Evolutionary conservation across 2,888 invertebrate genomes (phyloP), one percentile per base, ranked within the genome.

Genomic region (Sceliomorpha sp.): DNA sequence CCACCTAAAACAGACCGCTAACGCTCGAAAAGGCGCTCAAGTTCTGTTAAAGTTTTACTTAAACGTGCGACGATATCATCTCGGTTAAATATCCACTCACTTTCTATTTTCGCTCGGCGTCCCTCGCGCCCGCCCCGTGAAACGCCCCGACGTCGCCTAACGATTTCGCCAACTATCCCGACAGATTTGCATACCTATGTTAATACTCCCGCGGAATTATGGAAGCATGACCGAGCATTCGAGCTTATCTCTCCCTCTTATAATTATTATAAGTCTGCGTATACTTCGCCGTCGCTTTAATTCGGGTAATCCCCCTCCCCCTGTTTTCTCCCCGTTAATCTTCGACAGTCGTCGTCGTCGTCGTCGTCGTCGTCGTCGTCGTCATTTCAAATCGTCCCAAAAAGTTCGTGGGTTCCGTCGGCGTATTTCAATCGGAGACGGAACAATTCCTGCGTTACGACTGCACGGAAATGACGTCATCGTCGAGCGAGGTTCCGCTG

Each of bases 11-110:
- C 74, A 76, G 74, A 72, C 72, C 74, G 58, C 69, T 58, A 63
- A 64, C 64, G 64, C 64, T 64, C 48, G 47, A 73, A 75, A 79
- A 79, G 76, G 73, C 73, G 80, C 78, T 80, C 77, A 81, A 81
- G 77, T 79, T 79, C 64, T 72, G 75, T 73, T 70, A 78, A 81
- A 80, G 80, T 82, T 82, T 82, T 75, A 73, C 77, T 75, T 59
- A 79, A 81, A 82, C 76, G 79, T 74, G 75, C 58, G 26, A 66
- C 73, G 78, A 79, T 78, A 79, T 78, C 79, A 78, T 80, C 80
- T 75, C 70, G 74, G 74, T 80, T 79, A 79, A 82, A 81, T 79
- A 77, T 77, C 76, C 77, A 51, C 63, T 53, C 73, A 62, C 67
- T 74, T 73, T 73, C 70, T 75, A 68, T 73, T 73, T 73, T 75